A percentile compares a stretch with the other conserved stretches of the same genome.
Evolutionary conservation across 1,140 invertebrate genomes (phyloP).

Genomic region (Mylabris phalerata): DNA sequence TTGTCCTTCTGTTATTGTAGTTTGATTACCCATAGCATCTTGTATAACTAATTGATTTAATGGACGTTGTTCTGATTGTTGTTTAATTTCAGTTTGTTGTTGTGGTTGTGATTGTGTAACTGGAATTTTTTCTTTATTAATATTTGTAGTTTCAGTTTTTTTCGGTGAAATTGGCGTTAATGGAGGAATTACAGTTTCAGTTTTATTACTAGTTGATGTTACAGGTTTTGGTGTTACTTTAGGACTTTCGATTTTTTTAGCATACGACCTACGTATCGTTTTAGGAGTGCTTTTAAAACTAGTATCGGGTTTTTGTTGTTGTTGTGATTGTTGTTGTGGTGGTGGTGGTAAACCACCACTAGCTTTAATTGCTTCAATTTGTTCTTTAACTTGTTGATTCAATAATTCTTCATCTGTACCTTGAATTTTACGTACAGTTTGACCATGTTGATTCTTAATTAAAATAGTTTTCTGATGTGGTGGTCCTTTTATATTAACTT

Average conservation of each 20-base stretch:
- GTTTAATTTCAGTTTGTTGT: conserved; percentile 19
- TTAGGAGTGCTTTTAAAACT: conserved; percentile 5
- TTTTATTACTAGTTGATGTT: not conserved
- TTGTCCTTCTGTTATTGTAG: conserved; percentile 50
- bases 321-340: conserved; percentile 10
- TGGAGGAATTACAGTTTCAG: conserved; percentile 12
- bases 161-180: conserved; percentile 29
- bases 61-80: conserved; percentile 32
- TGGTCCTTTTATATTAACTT: conserved; percentile 18
- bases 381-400: conserved; percentile 38
- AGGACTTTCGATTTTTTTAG: conserved; percentile 14
- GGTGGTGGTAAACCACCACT: conserved; percentile 18
- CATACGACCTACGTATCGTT: conserved; percentile 14
- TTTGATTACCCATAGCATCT: conserved; percentile 38
- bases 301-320: conserved; percentile 1
- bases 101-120: conserved; percentile 2
- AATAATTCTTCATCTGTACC: conserved; percentile 30
- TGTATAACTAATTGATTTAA: conserved; percentile 39
- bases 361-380: conserved; percentile 38
- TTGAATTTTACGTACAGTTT: conserved; percentile 33
- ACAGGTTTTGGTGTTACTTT: not conserved
- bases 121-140: too few species aligned
- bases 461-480: conserved; percentile 32
- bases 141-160: conserved; percentile 7
- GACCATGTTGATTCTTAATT: conserved; percentile 36